phyloP scores from a whole-genome alignment of 2,888 invertebrate species.

The Carcina quercana region DNA sequence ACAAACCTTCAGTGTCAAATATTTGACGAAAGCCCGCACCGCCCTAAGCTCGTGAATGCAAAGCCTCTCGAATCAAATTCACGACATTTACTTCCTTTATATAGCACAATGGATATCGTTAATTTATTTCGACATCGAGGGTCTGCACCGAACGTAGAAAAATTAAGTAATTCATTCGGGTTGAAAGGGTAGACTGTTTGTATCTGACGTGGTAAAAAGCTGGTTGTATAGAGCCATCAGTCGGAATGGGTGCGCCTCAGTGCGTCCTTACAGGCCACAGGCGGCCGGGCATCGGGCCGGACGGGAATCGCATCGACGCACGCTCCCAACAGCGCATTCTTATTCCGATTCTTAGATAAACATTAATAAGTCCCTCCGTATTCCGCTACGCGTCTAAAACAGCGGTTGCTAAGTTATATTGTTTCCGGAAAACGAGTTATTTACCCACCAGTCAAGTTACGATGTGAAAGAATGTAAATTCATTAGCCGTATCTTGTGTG shows the following conservation, averaged over 20 bases:
- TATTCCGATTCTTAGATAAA: conserved; percentile 69
- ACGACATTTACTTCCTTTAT: conserved; percentile 35
- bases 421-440: conserved; percentile 62
- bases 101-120: conserved; percentile 48
- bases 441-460: conserved; percentile 27
- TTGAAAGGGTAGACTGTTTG: conserved; percentile 65
- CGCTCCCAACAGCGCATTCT: conserved; percentile 48
- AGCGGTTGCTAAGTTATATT: conserved; percentile 55
- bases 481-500: conserved; percentile 32
- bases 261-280: conserved; percentile 44
- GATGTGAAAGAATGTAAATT: conserved; percentile 57
- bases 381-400: conserved; percentile 38
- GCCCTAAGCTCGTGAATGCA: conserved; percentile 32
- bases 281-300: too few relatives aligned
- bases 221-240: conserved; percentile 54
- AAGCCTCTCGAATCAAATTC: conserved; percentile 45
- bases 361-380: conserved; percentile 54
- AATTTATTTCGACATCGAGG: conserved; percentile 62
- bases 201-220: conserved; percentile 63
- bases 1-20: conserved; percentile 25
- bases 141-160: conserved; percentile 52
- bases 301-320: too few relatives aligned
- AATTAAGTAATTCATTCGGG: conserved; percentile 70
- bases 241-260: conserved; percentile 53
- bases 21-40: conserved; percentile 36